These are phyloP conservation scores for Hiodon tergisus DNA, from an alignment of 2,113 vertebrate genomes.

Conservation along the genomic window DNA sequence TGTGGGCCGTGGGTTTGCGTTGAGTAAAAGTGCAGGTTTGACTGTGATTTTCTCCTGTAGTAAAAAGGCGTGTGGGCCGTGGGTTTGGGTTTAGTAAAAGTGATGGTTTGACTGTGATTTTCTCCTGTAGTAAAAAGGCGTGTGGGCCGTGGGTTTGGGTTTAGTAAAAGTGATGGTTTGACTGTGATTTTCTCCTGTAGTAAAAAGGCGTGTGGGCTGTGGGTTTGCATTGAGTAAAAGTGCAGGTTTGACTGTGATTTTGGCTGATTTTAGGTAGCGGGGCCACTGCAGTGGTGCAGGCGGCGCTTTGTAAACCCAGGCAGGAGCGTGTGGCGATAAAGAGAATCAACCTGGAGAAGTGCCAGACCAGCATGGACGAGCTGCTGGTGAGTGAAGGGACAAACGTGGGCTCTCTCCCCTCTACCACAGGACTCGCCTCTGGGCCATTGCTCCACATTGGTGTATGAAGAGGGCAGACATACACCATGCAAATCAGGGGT, in stretches of 20 bases:
- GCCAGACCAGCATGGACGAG: constrained; percentile 68
- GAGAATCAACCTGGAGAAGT: constrained; percentile 98
- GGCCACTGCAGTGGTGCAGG: constrained; percentile 96
- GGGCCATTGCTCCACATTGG: constrained; percentile 18
- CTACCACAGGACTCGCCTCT: background rate
- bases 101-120: too few species aligned
- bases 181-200: background rate
- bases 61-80: too few species aligned
- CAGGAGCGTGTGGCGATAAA: constrained; percentile 97
- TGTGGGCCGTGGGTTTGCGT: too few species aligned
- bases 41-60: too few species aligned
- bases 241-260: background rate
- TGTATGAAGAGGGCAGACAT: too few species aligned
- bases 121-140: too few species aligned
- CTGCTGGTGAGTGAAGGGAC: constrained; percentile 69
- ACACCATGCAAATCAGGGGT: too few species aligned
- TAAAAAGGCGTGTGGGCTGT: background rate
- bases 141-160: too few species aligned
- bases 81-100: too few species aligned
- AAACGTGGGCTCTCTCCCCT: constrained; percentile 39
- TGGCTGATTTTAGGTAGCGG: constrained; percentile 79
- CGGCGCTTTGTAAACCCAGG: constrained; percentile 88
- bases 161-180: too few species aligned
- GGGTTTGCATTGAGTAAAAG: too few species aligned
- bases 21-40: too few species aligned